Evolutionary conservation across 2,888 invertebrate species (phyloP), one percentile per base, ranked within the genome.

Genomic region (Frankliniella intonsa): DNA sequence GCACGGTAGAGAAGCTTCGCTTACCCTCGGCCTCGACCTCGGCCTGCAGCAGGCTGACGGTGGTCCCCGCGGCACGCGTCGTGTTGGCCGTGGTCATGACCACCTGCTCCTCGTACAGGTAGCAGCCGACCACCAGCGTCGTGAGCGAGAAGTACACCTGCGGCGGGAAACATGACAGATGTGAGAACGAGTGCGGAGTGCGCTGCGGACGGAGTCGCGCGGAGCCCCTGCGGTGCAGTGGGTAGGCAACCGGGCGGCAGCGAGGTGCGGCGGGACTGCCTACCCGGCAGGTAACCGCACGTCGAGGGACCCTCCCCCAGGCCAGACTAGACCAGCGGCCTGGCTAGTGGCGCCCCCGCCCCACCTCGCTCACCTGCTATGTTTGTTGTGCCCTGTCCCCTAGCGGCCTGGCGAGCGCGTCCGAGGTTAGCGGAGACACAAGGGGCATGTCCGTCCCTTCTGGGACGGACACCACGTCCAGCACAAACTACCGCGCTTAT

Each of bases 101-200:
- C 55, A 55, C 55, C 55, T 55, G 90, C 85, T 94, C 94, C 85
- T 92, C 92, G 83, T 91, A 90, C 62, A 94, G 89, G 85, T 92
- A 90, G 84, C 90, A 90, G 0, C 91, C 90, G 88, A 93, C 91
- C 62, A 92, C 91, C 50, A 92, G 88, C 81, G 92, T 91, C 49
- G 92, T 91, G 85, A 92, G 87, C 5, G 90, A 88, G 87, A 93
- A 94, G 87, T 94, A 94, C 79, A 92, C 88, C 94, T 94, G 90
- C 86, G 82, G 86, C 85, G 83, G 85, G 86, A 55, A 55, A 55
- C 55, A 14, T 11, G 2, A 14, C 55, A 55, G 11, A 3, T 55
- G 55, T 12, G 12, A 12, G 10, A 51, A 12, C 12, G 51, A 2
- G 2, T 11, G 55, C 55, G 14, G 8, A 55, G 55, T 11, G 14